Conservation (phyloP, 1,140 invertebrate species). For the Drosophila albomicans region DNA sequence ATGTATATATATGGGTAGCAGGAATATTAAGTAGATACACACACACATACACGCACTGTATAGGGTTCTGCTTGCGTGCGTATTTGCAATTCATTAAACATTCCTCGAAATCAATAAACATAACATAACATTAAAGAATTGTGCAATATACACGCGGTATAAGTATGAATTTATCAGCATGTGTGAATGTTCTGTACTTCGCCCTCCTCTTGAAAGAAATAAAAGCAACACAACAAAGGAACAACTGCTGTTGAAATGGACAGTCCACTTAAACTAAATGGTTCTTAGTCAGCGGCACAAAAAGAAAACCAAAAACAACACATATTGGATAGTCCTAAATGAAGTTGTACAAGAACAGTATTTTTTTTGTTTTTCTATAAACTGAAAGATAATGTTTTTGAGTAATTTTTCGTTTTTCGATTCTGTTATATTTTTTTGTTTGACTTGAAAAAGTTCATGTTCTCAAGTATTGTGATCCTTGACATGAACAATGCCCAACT, state of each 20-base stretch:
- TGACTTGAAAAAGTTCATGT: neutral
- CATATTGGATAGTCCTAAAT: constrained; percentile 6
- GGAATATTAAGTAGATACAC: constrained; percentile 1
- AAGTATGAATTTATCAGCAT: neutral
- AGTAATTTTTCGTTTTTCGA: too few species aligned
- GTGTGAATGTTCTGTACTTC: neutral
- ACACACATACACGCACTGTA: neutral
- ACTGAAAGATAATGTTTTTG: neutral
- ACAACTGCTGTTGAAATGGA: constrained; percentile 15
- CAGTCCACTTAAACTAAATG: constrained; percentile 10
- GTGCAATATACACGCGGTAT: constrained; percentile 3
- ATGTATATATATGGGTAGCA: too few species aligned
- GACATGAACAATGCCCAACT: constrained; percentile 17
- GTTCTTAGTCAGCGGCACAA: neutral
- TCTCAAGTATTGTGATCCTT: constrained; percentile 17
- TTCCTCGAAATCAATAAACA: constrained; percentile 67
- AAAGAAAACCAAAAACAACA: constrained; percentile 10
- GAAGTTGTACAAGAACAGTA: neutral
- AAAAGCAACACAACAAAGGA: neutral
- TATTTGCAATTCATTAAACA: constrained; percentile 75
- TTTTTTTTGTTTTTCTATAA: neutral
- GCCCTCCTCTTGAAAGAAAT: neutral
- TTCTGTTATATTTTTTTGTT: too few species aligned
- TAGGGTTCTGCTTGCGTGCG: constrained; percentile 11
- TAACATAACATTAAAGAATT: constrained; percentile 64